Evolutionary conservation across 2,113 vertebrate species (phyloP), one percentile per base, ranked within the genome.

Genomic region (Psophia crepitans): DNA sequence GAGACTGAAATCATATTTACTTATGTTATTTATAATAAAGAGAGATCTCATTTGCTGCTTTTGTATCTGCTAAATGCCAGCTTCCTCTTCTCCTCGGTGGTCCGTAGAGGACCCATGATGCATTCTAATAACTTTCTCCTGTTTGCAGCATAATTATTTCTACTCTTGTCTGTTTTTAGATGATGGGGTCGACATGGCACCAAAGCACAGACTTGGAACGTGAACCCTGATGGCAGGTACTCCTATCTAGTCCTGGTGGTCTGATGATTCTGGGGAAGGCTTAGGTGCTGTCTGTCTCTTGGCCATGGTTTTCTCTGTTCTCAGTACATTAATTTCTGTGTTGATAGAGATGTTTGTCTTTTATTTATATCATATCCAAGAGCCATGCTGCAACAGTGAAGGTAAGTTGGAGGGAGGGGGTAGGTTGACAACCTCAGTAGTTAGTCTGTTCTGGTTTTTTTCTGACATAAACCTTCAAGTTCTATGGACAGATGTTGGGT

Each of bases 121-220:
- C 84, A 32, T 48, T 79, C 14, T 6, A 46, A 23, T 6, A 20
- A 76, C 23, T 48, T 82, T 44, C 53, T 93, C 26, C 19, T 84
- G 28, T 71, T 74, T 89, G 80, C 91, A 95, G 46, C 68, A 22
- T 84, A 58, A 75, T 71, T 87, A 22, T 92, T 84, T 97, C 44
- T 65, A 10, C 32, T 84, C 77, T 95, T 10, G 0, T 94, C 69
- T 94, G 43, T 12, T 94, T 95, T 81, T 71, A 96, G 96, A 23
- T 92, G 69, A 7, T 56, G 83, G n/a, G 70, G 53, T 30, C 61
- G 54, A 69, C 49, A 35, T 69, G 90, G 32, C 79, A 35, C 71
- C 81, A 41, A 81, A 63, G 39, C 83, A 63, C 2, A 13, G 79
- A 73, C 30, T 33, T 61, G 64, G 37, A 56, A 5, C 21, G 12